Evolutionary conservation across 2,888 invertebrate genomes (phyloP).

Genomic region (Tipula unca): DNA sequence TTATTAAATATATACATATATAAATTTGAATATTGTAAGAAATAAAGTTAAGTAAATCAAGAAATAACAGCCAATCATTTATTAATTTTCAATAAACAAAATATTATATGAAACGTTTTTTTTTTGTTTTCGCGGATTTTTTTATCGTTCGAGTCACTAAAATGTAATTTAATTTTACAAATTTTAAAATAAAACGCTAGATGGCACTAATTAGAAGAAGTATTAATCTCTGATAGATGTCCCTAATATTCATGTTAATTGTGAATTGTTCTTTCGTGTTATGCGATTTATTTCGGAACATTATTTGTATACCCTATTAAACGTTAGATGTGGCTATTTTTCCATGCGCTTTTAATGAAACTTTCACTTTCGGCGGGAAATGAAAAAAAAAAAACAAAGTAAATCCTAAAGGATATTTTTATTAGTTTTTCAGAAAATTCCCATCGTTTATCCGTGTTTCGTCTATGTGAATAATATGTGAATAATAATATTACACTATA

Average conservation of each 20-base stretch:
- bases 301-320: background rate
- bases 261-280: background rate
- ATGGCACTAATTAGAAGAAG: too few species aligned
- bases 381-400: background rate
- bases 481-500: background rate
- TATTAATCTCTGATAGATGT: background rate
- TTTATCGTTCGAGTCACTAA: too few species aligned
- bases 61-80: background rate
- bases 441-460: background rate
- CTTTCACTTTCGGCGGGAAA: conserved; percentile 8
- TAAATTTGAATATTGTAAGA: background rate
- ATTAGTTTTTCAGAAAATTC: background rate
- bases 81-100: background rate
- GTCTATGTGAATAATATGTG: background rate
- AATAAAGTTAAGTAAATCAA: background rate
- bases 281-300: too few species aligned
- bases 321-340: background rate
- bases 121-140: background rate
- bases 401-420: background rate
- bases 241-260: background rate
- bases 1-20: background rate
- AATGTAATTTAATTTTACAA: too few species aligned
- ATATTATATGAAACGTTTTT: background rate
- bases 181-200: too few species aligned
- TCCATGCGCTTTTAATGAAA: background rate